Evolutionary conservation across 1,140 invertebrate genomes (phyloP).

Genomic region (Subanguina moxae): DNA sequence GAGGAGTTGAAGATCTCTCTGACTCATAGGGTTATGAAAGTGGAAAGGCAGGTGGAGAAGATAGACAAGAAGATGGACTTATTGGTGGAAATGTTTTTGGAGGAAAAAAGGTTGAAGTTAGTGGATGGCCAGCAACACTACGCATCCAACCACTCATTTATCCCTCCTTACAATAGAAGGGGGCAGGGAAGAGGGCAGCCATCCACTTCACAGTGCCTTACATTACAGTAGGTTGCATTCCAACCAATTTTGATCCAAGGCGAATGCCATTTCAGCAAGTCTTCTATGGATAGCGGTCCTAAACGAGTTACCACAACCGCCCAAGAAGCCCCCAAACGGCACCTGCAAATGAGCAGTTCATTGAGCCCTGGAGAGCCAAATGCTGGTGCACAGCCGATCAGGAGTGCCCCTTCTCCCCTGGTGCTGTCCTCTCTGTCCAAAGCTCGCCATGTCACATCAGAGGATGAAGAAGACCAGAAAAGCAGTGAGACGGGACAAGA

Average conservation of each 20-base stretch:
- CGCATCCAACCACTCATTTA: neutral
- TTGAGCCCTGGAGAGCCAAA: too few relatives aligned
- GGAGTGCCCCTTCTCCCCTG: neutral
- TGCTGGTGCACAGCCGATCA: too few relatives aligned
- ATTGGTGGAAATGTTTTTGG: conserved; percentile 84
- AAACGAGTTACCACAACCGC: too few relatives aligned
- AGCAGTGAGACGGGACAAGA: neutral
- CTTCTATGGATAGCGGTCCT: too few relatives aligned
- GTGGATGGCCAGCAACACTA: conserved; percentile 9
- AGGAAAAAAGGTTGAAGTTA: conserved; percentile 67
- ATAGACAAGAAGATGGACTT: conserved; percentile 81
- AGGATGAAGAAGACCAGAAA: neutral
- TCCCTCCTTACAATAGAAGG: neutral
- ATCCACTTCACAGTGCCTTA: neutral
- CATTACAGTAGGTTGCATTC: neutral
- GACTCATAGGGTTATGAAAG: conserved; percentile 85
- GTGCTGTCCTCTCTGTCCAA: neutral
- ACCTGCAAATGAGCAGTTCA: too few relatives aligned
- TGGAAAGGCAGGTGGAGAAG: conserved; percentile 79
- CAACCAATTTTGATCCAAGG: neutral
- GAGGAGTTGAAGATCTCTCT: conserved; percentile 87
- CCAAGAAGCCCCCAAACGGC: too few relatives aligned
- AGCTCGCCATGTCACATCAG: neutral
- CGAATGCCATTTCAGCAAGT: too few relatives aligned
- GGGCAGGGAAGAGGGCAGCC: neutral